These are phyloP conservation scores for Napeogenes sylphis DNA, from an alignment of 2,888 invertebrate species.

Conservation along the genomic window DNA sequence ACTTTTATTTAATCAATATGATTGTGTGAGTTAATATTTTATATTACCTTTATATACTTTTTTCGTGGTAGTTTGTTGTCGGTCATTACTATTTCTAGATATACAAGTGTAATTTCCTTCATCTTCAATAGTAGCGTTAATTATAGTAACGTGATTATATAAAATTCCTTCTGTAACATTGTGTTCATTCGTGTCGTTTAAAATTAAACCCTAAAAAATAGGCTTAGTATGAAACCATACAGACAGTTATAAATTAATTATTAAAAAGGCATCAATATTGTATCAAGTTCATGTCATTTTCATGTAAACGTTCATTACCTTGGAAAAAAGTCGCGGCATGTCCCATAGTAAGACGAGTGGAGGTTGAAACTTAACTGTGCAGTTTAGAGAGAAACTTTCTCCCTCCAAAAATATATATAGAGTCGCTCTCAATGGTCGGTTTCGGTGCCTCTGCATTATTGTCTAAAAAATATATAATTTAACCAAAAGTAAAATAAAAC, in stretches of 20 bases:
- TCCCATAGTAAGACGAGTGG: constrained; percentile 51
- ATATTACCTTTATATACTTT: constrained; percentile 46
- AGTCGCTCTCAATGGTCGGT: constrained; percentile 39
- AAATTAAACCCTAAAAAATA: constrained; percentile 30
- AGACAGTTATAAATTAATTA: too few species aligned
- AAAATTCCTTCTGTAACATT: constrained; percentile 37
- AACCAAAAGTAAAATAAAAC: not conserved
- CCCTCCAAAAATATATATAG: constrained; percentile 46
- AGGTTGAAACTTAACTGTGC: constrained; percentile 46
- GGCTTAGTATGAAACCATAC: not conserved
- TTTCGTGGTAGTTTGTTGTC: constrained; percentile 15
- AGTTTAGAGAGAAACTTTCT: constrained; percentile 59
- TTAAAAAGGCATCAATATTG: too few species aligned
- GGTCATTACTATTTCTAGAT: constrained; percentile 39
- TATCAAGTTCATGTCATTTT: too few species aligned
- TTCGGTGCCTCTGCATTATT: constrained; percentile 36
- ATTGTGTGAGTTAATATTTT: not conserved
- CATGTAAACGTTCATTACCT: not conserved
- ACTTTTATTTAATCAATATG: too few species aligned
- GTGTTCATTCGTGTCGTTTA: constrained; percentile 40
- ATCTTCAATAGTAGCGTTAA: constrained; percentile 47
- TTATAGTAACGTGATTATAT: constrained; percentile 48
- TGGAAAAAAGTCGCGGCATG: constrained; percentile 8
- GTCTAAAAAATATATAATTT: constrained; percentile 30
- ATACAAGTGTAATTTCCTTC: constrained; percentile 51